phyloP scores from a whole-genome alignment of 2,888 invertebrate species.

The Drosophila meridiana region DNA sequence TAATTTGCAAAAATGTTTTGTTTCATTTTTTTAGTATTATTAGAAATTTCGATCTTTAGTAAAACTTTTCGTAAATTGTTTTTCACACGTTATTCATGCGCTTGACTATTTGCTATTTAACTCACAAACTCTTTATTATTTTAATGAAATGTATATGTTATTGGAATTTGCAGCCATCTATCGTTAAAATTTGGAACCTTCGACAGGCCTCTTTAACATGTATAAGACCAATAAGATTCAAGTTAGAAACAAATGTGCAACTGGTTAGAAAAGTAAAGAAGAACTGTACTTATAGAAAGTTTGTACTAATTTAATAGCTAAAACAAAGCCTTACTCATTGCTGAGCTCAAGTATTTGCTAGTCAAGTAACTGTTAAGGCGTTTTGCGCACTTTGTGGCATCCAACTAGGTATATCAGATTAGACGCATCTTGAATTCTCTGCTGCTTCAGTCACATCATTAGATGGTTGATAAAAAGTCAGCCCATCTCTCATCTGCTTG shows the following conservation, averaged over 20 bases:
- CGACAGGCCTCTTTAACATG: accelerated
- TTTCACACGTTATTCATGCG: no score
- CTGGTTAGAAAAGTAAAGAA: background rate
- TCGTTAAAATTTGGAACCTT: background rate
- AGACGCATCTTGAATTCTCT: constrained; percentile 32
- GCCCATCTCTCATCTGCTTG: constrained; percentile 38
- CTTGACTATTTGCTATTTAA: background rate
- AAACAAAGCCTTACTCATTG: no score
- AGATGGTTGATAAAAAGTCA: constrained; percentile 35
- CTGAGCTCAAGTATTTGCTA: background rate
- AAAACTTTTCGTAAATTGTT: no score
- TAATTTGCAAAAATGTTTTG: no score
- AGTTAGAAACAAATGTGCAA: background rate
- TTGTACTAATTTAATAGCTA: no score
- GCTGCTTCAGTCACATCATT: constrained; percentile 26
- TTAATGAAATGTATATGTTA: background rate
- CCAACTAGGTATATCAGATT: constrained; percentile 24
- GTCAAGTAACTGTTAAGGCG: background rate
- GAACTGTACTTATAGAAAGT: no score
- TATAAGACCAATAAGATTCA: background rate
- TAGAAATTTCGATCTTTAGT: no score
- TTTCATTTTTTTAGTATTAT: no score
- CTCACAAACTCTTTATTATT: background rate
- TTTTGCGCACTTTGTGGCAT: constrained; percentile 5
- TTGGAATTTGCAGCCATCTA: background rate